Conservation (phyloP, 2,888 invertebrate genomes). For the Ophioninae sp. region DNA sequence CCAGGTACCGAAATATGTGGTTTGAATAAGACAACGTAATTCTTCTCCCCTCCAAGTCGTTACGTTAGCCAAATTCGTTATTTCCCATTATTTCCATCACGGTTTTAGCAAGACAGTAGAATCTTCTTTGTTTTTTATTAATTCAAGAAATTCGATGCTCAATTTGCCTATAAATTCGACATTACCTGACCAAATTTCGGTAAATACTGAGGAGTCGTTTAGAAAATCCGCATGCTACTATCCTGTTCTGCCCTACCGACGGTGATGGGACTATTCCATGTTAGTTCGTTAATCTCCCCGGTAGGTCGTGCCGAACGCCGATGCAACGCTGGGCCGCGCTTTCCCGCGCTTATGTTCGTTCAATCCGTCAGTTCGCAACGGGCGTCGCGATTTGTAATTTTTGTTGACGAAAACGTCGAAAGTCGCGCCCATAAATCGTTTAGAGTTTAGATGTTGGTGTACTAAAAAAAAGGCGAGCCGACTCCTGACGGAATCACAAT, state of each 20-base stretch:
- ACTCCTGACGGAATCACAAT: conserved; percentile 30
- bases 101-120: too few species aligned
- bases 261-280: background rate
- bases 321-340: background rate
- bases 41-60: too few species aligned
- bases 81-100: too few species aligned
- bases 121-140: too few species aligned
- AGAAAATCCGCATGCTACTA: too few species aligned
- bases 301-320: background rate
- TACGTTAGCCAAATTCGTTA: too few species aligned
- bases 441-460: conserved; percentile 18
- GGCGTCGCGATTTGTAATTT: conserved; percentile 48
- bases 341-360: conserved; percentile 41
- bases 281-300: background rate
- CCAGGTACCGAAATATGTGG: too few species aligned
- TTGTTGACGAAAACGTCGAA: conserved; percentile 36
- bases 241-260: too few species aligned
- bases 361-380: conserved; percentile 7
- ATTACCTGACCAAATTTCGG: background rate
- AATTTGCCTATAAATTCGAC: too few species aligned
- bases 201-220: background rate
- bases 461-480: background rate
- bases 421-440: conserved; percentile 9
- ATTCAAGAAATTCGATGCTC: too few species aligned
- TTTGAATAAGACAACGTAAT: too few species aligned